Evolutionary conservation across 2,113 vertebrate genomes (phyloP).

Genomic region (Corythoichthys intestinalis): DNA sequence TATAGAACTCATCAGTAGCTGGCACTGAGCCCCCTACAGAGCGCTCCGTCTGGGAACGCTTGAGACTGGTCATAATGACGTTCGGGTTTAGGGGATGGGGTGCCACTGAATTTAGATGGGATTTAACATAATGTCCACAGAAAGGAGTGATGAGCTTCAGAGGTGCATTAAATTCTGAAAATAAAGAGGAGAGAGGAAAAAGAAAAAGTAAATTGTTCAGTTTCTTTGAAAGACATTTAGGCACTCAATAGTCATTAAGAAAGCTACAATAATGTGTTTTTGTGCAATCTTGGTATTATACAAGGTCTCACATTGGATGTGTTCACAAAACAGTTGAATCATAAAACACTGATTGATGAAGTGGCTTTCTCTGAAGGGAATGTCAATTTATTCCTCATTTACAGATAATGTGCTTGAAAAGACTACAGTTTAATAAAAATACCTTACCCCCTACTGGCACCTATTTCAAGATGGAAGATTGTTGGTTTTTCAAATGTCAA

Average conservation of each 20-base stretch:
- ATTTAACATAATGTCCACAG: constrained; percentile 49
- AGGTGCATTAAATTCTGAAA: constrained; percentile 49
- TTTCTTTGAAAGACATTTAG: background rate
- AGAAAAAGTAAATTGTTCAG: constrained; percentile 8
- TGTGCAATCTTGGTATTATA: background rate
- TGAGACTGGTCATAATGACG: constrained; percentile 94
- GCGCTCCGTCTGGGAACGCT: constrained; percentile 97
- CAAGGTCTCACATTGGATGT: background rate
- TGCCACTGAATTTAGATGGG: constrained; percentile 35
- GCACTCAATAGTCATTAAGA: background rate
- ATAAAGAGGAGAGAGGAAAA: constrained; percentile 7
- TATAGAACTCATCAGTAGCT: constrained; percentile 92
- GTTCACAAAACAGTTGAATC: background rate
- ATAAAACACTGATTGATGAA: background rate
- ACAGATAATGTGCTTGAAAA: background rate
- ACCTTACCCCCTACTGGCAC: background rate
- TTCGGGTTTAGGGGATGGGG: constrained; percentile 38
- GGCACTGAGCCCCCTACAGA: constrained; percentile 85
- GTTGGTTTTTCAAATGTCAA: background rate
- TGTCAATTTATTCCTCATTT: background rate
- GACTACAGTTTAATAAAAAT: background rate
- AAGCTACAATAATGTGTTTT: too few relatives aligned
- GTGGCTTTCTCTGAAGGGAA: background rate
- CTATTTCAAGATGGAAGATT: too few relatives aligned
- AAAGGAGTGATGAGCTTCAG: constrained; percentile 37